Conservation (phyloP, 2,888 invertebrate species). For the Parascotia fuliginaria region DNA sequence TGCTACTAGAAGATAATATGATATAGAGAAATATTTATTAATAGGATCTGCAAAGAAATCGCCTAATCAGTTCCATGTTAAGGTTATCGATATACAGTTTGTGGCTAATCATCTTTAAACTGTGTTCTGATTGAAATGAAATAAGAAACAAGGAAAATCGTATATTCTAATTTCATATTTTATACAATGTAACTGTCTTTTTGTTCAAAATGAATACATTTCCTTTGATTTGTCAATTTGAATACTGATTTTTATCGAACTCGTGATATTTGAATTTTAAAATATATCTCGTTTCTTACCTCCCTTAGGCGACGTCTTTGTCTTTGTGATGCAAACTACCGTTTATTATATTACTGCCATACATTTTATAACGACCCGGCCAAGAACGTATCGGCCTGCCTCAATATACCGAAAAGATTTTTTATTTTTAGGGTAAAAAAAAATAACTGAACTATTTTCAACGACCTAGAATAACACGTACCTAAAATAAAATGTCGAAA, state of each 20-base stretch:
- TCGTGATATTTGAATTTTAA: constrained; percentile 64
- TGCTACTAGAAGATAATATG: too few species aligned
- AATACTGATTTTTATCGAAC: constrained; percentile 62
- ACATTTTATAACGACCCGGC: too few species aligned
- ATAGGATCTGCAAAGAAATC: too few species aligned
- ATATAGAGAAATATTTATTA: too few species aligned
- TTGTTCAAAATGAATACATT: constrained; percentile 36
- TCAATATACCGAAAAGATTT: too few species aligned
- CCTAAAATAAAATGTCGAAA: constrained; percentile 7
- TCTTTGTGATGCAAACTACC: constrained; percentile 34
- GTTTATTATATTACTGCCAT: constrained; percentile 42
- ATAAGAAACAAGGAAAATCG: background rate
- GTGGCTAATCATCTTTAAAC: too few species aligned
- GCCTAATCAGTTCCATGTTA: too few species aligned
- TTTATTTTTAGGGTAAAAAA: too few species aligned
- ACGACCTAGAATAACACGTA: constrained; percentile 1
- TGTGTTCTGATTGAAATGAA: background rate
- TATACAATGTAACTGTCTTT: constrained; percentile 9
- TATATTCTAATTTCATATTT: constrained; percentile 15
- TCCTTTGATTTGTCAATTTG: constrained; percentile 64
- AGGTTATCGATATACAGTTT: too few species aligned
- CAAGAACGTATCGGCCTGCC: too few species aligned
- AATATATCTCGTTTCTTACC: constrained; percentile 61
- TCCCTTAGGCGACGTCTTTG: constrained; percentile 28
- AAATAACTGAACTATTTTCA: too few species aligned